These are phyloP conservation scores for Myotis findleyi DNA, from an alignment of 2,797 vertebrate species.

Conservation along the genomic window DNA sequence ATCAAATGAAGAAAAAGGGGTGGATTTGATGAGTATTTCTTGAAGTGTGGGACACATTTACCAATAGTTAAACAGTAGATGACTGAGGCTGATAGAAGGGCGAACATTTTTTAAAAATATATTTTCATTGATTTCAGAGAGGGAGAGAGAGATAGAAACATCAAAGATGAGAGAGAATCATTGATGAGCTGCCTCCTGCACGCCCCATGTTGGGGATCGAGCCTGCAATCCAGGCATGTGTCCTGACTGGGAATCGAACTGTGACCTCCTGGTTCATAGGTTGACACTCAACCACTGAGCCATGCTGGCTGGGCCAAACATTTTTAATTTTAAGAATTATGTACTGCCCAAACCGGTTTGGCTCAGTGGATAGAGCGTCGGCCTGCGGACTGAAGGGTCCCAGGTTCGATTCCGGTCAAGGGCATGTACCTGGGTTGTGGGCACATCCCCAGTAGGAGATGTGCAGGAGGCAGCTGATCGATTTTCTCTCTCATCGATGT, in stretches of 20 bases:
- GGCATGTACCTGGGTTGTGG: no score
- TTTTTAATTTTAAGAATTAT: slow-evolving; percentile 11
- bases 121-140: no score
- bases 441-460: no score
- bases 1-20: neutral
- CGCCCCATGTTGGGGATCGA: no score
- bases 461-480: no score
- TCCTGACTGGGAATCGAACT: neutral
- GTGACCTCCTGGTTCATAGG: neutral
- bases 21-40: neutral
- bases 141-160: neutral
- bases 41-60: neutral
- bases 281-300: neutral
- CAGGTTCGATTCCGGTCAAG: no score
- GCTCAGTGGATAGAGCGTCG: no score
- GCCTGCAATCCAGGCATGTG: neutral
- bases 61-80: neutral
- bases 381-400: no score
- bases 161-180: neutral
- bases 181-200: neutral
- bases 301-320: neutral
- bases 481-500: no score
- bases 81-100: neutral
- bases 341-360: no score
- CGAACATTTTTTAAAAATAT: neutral